These are phyloP conservation scores for Gymnobelideus leadbeateri DNA, from an alignment of 2,113 vertebrate genomes.

Conservation along the genomic window DNA sequence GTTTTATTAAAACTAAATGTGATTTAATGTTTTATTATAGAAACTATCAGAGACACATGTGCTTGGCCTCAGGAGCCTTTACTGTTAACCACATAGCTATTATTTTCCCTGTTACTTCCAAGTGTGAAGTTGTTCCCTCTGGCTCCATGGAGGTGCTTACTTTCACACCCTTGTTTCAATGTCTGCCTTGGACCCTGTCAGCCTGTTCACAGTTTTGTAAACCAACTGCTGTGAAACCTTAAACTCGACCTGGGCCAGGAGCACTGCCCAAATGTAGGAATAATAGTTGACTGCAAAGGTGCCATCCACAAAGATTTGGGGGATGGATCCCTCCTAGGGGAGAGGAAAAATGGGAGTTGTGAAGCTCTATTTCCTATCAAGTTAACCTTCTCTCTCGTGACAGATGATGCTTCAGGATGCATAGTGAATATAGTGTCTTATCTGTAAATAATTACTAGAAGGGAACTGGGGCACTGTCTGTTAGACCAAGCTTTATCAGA, in stretches of 20 bases:
- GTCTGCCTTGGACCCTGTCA: slow-evolving; percentile 14
- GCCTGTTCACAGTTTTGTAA: slow-evolving; percentile 23
- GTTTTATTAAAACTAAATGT: neutral
- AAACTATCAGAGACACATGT: neutral
- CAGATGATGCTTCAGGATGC: neutral
- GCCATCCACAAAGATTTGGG: slow-evolving; percentile 1
- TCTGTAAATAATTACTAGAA: neutral
- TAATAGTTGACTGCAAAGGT: slow-evolving; percentile 24
- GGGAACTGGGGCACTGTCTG: neutral
- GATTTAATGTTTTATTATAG: neutral
- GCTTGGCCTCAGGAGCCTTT: neutral
- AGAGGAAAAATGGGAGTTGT: neutral
- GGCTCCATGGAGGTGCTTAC: neutral
- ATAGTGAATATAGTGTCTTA: neutral
- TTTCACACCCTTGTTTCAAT: neutral
- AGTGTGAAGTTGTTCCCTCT: neutral
- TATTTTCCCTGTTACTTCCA: slow-evolving; percentile 10
- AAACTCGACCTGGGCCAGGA: slow-evolving; percentile 23
- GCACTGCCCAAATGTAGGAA: slow-evolving; percentile 8
- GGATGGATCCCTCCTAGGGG: slow-evolving; percentile 20
- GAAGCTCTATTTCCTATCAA: neutral
- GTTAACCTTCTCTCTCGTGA: neutral
- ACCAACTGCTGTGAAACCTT: slow-evolving; percentile 16
- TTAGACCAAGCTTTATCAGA: neutral
- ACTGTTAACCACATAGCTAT: neutral